Evolutionary conservation across 2,888 invertebrate species (phyloP).

Genomic region (Drosophila atripex): DNA sequence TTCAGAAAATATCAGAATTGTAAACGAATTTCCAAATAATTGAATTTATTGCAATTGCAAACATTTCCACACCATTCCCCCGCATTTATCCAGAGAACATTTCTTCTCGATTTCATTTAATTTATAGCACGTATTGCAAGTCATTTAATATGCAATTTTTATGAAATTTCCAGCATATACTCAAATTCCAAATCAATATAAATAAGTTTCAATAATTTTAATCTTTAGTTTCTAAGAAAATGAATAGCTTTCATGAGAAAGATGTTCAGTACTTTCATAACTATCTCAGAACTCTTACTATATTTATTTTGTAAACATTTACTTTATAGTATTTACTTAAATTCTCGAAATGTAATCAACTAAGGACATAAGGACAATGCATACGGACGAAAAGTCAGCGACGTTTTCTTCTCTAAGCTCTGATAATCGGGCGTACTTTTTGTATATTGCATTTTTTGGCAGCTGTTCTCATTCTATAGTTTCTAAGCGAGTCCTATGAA

Average conservation of each 20-base stretch:
- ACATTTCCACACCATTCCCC: constrained; percentile 20
- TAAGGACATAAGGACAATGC: constrained; percentile 28
- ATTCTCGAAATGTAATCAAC: constrained; percentile 29
- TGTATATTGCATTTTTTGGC: constrained; percentile 23
- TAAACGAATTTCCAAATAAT: constrained; percentile 24
- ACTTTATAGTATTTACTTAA: constrained; percentile 23
- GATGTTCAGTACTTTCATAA: constrained; percentile 4
- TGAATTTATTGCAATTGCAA: constrained; percentile 17
- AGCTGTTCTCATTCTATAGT: constrained; percentile 31
- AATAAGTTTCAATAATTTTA: constrained; percentile 20
- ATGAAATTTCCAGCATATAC: constrained; percentile 32
- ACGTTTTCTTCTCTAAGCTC: neutral
- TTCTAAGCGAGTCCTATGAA: constrained; percentile 30
- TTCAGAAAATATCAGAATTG: constrained; percentile 6
- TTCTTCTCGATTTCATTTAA: constrained; percentile 17
- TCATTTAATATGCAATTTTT: constrained; percentile 57
- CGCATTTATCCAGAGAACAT: constrained; percentile 6
- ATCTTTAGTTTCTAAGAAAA: constrained; percentile 15
- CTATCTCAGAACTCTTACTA: constrained; percentile 35
- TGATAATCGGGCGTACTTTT: constrained; percentile 7
- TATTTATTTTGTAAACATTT: constrained; percentile 34
- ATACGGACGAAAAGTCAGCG: constrained; percentile 15
- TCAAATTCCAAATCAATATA: constrained; percentile 68
- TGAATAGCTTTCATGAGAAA: constrained; percentile 4
- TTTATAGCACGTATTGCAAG: constrained; percentile 24